These are phyloP conservation scores for Propsilocerus akamusi DNA, from an alignment of 1,140 invertebrate genomes.

Conservation along the genomic window DNA sequence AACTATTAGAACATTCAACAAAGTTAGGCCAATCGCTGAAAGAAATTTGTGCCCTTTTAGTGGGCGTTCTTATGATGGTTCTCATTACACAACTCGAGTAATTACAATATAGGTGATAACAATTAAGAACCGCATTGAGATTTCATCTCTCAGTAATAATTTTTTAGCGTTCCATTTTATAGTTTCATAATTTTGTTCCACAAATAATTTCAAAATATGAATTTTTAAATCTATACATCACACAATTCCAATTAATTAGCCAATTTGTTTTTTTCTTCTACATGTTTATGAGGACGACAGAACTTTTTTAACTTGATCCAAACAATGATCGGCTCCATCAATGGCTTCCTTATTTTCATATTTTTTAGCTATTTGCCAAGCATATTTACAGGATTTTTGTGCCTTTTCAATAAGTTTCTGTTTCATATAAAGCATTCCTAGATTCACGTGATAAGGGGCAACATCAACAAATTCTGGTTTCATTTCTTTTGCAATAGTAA, in stretches of 20 bases:
- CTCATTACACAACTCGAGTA: conserved; percentile 28
- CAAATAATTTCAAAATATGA: conserved; percentile 6
- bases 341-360: conserved; percentile 40
- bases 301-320: conserved; percentile 38
- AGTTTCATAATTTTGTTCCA: conserved; percentile 2
- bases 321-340: conserved; percentile 46
- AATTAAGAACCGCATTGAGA: background rate
- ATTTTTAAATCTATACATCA: conserved; percentile 8
- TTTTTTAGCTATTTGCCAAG: conserved; percentile 43
- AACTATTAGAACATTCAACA: conserved; percentile 66
- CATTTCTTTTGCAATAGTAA: conserved; percentile 40
- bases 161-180: too few species aligned
- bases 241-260: too few species aligned
- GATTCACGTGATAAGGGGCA: conserved; percentile 59
- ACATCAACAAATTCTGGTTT: conserved; percentile 40
- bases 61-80: conserved; percentile 68
- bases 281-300: conserved; percentile 10
- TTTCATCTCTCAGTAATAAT: too few species aligned
- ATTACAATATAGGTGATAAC: background rate
- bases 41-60: conserved; percentile 57
- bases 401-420: conserved; percentile 49
- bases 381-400: conserved; percentile 46
- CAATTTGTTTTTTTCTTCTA: too few species aligned
- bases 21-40: conserved; percentile 55
- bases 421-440: conserved; percentile 60